Base-by-base conservation (phyloP, 2,113 vertebrate species). In the Myrmecophaga tridactyla region DNA sequence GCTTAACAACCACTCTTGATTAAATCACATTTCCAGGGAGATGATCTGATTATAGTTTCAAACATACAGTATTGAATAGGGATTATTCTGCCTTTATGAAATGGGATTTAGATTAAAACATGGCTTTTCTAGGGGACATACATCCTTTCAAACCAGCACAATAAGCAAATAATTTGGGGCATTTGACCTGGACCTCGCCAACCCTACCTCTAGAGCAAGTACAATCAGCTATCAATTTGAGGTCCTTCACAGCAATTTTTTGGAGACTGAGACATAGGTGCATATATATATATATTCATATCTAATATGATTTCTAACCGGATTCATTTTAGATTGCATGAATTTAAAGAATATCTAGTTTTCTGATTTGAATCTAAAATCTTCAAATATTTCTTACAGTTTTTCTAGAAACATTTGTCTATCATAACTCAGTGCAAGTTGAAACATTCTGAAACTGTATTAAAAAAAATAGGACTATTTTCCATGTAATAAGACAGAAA, bases 341-440 rank as follows among this genome's bases (percentile, higher is more conserved):
- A 77, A 73, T 90, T 83, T 27, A 62, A n/a, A 94, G 34, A 92
- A 80, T 48, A 84, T 92, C 77, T 84, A 58, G 36, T 86, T 65
- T 93, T 94, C 39, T 89, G n/a, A 84, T 73, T 70, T 85, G 23
- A 96, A 92, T 85, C 41, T 80, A 77, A 94, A 92, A 77, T 87
- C 60, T 85, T 97, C 85, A 88, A 72, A 86, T 82, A 81, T 13
- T 58, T 77, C 27, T 88, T 76, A 87, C 80, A 12, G 36, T 84
- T 95, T 96, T 95, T 70, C 48, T 70, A 88, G 36, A 94, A 91
- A 56, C 36, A 93, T 51, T 85, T 85, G 56, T 65, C 43, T 77
- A 81, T 67, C 34, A 25, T 14, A 87, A 95, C 27, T 62, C 82
- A 89, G 63, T 94, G 78, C 72, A 90, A 75, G n/a, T 84, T 85